Conservation (phyloP, 2,888 invertebrate species). For the Drosophila rubida region DNA sequence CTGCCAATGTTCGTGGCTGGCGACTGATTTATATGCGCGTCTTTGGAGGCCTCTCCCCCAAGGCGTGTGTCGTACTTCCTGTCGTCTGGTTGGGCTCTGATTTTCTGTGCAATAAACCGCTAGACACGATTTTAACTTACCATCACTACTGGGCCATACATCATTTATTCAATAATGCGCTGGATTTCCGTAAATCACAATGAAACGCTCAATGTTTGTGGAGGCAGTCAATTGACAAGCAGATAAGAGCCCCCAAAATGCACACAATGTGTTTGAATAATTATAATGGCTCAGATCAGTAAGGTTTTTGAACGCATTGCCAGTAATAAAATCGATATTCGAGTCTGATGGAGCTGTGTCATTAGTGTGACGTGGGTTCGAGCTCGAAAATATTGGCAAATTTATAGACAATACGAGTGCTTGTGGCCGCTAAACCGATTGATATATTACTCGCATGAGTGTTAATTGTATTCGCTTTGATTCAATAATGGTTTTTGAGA, state of each 20-base stretch:
- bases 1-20: conserved; percentile 19
- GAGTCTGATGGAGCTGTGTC: background rate
- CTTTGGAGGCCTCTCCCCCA: background rate
- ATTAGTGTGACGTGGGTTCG: background rate
- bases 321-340: background rate
- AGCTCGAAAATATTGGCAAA: conserved; percentile 6
- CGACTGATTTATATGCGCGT: conserved; percentile 21
- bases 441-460: conserved; percentile 20
- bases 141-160: conserved; percentile 63
- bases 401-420: conserved; percentile 3
- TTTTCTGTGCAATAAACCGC: conserved; percentile 56
- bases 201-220: conserved; percentile 51
- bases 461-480: conserved; percentile 52
- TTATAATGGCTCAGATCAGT: too few relatives aligned
- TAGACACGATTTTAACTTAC: conserved; percentile 62
- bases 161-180: conserved; percentile 56
- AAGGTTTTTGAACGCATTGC: too few relatives aligned
- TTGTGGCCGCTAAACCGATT: conserved; percentile 10
- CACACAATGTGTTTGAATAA: too few relatives aligned
- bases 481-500: conserved; percentile 41
- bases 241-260: background rate
- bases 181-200: conserved; percentile 66
- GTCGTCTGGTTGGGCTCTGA: conserved; percentile 38
- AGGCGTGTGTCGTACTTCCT: conserved; percentile 17
- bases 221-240: conserved; percentile 35